Percentiles rank a stretch among this genome's conserved stretches.
Conservation (phyloP, 2,888 invertebrate species). For the Clitarchus hookeri region DNA sequence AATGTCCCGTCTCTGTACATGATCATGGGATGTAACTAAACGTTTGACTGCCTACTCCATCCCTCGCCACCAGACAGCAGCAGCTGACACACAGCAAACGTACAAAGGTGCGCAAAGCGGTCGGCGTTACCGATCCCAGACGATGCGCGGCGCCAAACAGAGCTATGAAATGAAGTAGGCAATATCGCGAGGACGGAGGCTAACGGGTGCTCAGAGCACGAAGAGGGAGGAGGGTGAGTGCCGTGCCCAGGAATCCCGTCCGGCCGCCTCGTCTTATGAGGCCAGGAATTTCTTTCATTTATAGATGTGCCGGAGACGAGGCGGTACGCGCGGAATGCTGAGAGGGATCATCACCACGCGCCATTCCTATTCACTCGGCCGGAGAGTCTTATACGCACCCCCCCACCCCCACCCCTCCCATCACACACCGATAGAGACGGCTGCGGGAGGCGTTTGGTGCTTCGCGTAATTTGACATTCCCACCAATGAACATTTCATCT, state of each 20-base stretch:
- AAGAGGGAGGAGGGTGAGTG: neutral
- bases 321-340: neutral
- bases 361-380: slow-evolving; percentile 2
- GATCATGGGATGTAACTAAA: too few relatives aligned
- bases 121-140: too few relatives aligned
- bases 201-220: neutral
- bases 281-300: slow-evolving; percentile 14
- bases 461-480: neutral
- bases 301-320: neutral
- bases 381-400: neutral
- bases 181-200: neutral
- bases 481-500: neutral
- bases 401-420: too few relatives aligned
- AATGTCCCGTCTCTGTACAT: too few relatives aligned
- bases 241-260: neutral
- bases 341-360: neutral
- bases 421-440: neutral
- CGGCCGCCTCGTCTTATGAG: slow-evolving; percentile 8
- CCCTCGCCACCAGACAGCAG: too few relatives aligned
- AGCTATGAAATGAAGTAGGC: too few relatives aligned
- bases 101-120: too few relatives aligned
- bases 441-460: neutral
- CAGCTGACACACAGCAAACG: too few relatives aligned
- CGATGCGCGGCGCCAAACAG: too few relatives aligned
- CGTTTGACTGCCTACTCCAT: too few relatives aligned